Evolutionary conservation across 2,888 invertebrate species (phyloP), one percentile per base, ranked within the genome.

Genomic region (Tiphia femorata): DNA sequence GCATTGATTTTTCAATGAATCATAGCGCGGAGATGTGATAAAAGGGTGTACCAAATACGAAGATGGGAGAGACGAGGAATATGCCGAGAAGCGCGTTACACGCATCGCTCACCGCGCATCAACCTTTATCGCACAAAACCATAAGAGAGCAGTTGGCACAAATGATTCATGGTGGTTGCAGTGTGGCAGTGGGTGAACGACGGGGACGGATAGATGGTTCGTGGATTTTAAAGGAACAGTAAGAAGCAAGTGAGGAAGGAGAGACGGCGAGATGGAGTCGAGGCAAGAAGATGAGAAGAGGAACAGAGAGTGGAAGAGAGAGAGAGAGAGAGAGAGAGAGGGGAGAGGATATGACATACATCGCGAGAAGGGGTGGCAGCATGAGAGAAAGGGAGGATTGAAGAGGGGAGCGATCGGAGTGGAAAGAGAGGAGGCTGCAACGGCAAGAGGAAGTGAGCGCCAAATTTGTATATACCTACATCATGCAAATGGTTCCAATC

Each of bases 401-500:
- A 60, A 59, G 60, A 50, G 54, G 54, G 62, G 72, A 71, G 73
- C 70, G 74, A 49, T 33, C 43, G n/a, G n/a, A n/a, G n/a, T 52
- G 52, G 17, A 54, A 37, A 54, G 49, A 44, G 35, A 51, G 6
- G 40, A 8, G 30, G 35, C 38, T 25, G 27, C 14, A 6, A 16
- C 42, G 35, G 49, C 47, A 44, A 53, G 62, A 62, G 58, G 50
- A 62, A 61, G 61, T 61, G 58, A 46, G 51, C 53, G 48, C 55
- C 58, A 60, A 61, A n/a, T n/a, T 58, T 64, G 63, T 70, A 65
- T 71, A 72, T 71, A 75, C 76, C 73, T 75, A 76, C 78, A 79
- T 79, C 80, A 82, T 81, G 82, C 81, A 82, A 82, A 82, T 82
- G 76, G 71, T 78, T 76, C 79, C 79, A 82, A 82, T 82, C 82